Base-by-base conservation (phyloP, 1,140 invertebrate genomes). In the Eupristina koningsbergeri region DNA sequence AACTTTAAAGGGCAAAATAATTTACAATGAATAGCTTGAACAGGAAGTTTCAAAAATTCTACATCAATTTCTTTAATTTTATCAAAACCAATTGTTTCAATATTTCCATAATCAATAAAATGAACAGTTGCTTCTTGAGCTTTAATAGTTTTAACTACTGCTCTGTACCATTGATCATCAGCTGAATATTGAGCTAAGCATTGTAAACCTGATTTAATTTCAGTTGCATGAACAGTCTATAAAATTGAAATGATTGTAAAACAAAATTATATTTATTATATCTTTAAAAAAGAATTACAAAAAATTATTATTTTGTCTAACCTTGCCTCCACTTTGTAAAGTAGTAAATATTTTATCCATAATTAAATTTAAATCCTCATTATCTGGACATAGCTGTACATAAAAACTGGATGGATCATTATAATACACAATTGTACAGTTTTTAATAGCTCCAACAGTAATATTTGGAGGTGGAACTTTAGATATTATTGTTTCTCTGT, bases 81-180 rank as follows among this genome's bases (percentile, higher is more conserved):
- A 11, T 85, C 76, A 3, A 87, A 85, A 15, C 83, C n/a, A 0
- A 92, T 85, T 36, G 41, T 86, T 77, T 92, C 91, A 17, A 64
- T 85, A 71, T 93, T 93, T 26, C 94, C 94, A 87, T 94, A 94
- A 87, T 95, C 94, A 6, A 95, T 87, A 86, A 94, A 95, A 11
- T 90, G 85, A 9, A 95, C 93, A 9, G 50, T 87, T 3, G 83
- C 90, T 6, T 50, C 82, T 3, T 64, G 36, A 26, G 63, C 73
- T 78, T 93, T 90, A 15, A 91, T 87, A 58, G 85, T 86, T 86
- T 92, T 91, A 29, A 95, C 89, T 29, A 91, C 67, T 5, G 93
- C 94, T 86, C 94, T 89, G 81, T 95, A 94, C 94, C 94, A 94
- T 34, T 85, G 87, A 0, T 89, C 84, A 89, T 94, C 94, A 34